Percentiles rank a stretch among this genome's conserved stretches.
These are phyloP conservation scores for Palythoa grandiflora DNA, from an alignment of 92 coral and sea anemone genomes.

Conservation along the genomic window DNA sequence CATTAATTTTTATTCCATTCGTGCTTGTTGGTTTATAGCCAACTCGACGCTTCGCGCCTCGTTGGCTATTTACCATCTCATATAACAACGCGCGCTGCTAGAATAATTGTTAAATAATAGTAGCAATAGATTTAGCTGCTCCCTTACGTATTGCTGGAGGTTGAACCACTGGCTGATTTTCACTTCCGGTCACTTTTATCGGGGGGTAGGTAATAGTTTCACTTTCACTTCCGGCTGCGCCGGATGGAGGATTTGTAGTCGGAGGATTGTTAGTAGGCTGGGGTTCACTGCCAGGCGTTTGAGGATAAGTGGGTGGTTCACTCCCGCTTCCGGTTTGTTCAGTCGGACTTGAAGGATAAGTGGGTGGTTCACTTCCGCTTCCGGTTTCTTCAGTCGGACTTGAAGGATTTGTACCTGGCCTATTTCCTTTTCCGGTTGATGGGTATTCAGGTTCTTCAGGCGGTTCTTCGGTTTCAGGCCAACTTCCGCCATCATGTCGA, in stretches of 20 bases:
- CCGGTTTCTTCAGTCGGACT: constrained; percentile 10
- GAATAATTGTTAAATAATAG: too few relatives aligned
- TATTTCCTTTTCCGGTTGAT: constrained; percentile 24
- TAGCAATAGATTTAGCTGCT: constrained; percentile 5
- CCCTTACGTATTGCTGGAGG: neutral
- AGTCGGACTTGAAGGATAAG: constrained; percentile 1
- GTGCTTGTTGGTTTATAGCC: too few relatives aligned
- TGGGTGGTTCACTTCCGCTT: constrained; percentile 21
- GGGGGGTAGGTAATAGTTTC: constrained; percentile 24
- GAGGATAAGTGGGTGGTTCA: constrained; percentile 6
- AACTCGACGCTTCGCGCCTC: too few relatives aligned
- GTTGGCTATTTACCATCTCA: too few relatives aligned
- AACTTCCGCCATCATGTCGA: constrained; percentile 18
- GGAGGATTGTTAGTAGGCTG: constrained; percentile 2
- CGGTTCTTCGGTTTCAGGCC: constrained; percentile 15
- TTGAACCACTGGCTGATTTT: neutral
- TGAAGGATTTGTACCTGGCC: neutral
- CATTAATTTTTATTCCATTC: too few relatives aligned
- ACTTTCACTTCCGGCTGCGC: constrained; percentile 28
- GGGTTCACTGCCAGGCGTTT: neutral
- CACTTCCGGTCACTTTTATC: constrained; percentile 30
- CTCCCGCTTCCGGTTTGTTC: constrained; percentile 35
- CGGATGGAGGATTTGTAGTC: neutral
- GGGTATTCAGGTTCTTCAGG: constrained; percentile 3
- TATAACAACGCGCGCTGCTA: too few relatives aligned